phyloP scores from a whole-genome alignment of 2,113 vertebrate species.

The Herpetotheres cachinnans region DNA sequence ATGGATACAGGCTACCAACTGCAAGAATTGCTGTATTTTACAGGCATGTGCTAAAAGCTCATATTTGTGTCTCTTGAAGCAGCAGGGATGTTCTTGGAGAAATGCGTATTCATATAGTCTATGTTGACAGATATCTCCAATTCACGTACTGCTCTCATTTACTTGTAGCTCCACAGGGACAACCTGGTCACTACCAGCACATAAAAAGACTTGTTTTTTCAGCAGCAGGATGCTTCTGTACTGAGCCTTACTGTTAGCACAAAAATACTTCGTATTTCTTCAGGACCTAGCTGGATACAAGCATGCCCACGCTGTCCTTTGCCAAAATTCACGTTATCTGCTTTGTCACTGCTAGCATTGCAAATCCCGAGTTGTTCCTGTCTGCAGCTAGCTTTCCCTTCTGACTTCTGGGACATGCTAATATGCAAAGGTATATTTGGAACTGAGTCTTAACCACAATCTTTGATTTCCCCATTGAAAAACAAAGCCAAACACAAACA shows the following conservation, averaged over 20 bases:
- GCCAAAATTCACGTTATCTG: background rate
- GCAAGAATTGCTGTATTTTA: background rate
- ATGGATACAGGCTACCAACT: background rate
- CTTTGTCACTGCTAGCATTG: background rate
- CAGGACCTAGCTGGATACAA: background rate
- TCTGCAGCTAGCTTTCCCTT: background rate
- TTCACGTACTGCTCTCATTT: background rate
- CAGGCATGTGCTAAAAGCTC: background rate
- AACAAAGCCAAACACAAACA: background rate
- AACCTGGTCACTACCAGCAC: background rate
- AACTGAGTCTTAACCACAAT: background rate
- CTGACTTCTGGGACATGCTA: background rate
- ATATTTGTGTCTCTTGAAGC: background rate
- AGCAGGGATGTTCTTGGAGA: background rate
- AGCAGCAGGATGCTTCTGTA: background rate
- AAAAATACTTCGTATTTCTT: background rate
- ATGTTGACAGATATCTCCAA: rapidly evolving
- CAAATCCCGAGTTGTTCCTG: background rate
- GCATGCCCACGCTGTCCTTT: background rate
- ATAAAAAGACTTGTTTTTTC: background rate
- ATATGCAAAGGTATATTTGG: background rate
- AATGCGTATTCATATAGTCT: background rate
- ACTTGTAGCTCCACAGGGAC: background rate
- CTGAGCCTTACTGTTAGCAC: background rate
- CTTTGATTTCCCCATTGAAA: background rate